Percentiles rank a stretch among this genome's conserved stretches.
These are phyloP conservation scores for Garra rufa DNA, from an alignment of 2,113 vertebrate genomes.

Conservation along the genomic window DNA sequence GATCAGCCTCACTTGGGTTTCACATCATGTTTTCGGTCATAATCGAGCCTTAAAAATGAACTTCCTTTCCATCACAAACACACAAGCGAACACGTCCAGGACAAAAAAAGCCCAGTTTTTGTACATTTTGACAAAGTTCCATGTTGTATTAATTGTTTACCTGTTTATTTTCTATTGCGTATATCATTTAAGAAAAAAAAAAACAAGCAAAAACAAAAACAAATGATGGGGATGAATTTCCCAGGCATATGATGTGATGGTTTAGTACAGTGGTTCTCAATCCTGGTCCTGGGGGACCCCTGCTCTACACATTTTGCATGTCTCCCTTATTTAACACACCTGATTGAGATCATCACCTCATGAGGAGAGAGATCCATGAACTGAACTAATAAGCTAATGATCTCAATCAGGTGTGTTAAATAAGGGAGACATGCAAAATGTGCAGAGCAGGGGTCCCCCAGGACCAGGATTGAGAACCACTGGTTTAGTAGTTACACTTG, in stretches of 20 bases:
- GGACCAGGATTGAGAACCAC: too few species aligned
- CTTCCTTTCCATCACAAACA: constrained; percentile 84
- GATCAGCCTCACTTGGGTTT: constrained; percentile 54
- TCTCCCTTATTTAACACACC: too few species aligned
- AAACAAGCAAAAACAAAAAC: constrained; percentile 74
- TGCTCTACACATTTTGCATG: too few species aligned
- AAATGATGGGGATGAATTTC: constrained; percentile 77
- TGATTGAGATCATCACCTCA: too few species aligned
- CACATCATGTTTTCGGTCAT: constrained; percentile 83
- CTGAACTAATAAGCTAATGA: too few species aligned
- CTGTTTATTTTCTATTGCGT: constrained; percentile 79
- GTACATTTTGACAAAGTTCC: constrained; percentile 90
- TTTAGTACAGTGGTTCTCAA: too few species aligned
- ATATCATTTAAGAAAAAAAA: constrained; percentile 80
- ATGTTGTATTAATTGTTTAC: constrained; percentile 92
- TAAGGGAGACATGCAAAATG: too few species aligned
- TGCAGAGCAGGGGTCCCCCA: too few species aligned
- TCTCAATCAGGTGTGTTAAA: too few species aligned
- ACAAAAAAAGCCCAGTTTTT: constrained; percentile 87
- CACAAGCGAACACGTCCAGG: constrained; percentile 83
- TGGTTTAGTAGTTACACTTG: constrained; percentile 87
- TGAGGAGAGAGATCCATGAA: too few species aligned
- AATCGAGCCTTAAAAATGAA: constrained; percentile 90
- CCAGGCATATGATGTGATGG: constrained; percentile 87
- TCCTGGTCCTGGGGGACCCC: too few species aligned